phyloP scores from a whole-genome alignment of 2,888 invertebrate genomes.

The Pediacus dermestoides region DNA sequence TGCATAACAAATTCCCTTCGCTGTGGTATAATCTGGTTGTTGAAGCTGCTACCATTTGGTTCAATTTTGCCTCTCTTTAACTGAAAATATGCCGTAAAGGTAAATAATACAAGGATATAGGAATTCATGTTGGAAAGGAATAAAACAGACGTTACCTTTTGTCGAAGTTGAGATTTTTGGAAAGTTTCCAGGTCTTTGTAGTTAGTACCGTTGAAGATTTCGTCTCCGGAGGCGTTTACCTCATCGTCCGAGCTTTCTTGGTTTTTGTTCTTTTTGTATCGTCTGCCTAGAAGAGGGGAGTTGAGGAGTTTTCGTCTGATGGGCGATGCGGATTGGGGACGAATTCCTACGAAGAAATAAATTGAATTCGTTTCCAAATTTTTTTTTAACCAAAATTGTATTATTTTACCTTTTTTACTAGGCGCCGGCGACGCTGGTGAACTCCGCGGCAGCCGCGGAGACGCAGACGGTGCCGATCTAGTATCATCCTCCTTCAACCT shows the following conservation, averaged over 20 bases:
- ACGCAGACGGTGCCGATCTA: constrained; percentile 50
- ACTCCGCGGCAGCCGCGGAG: constrained; percentile 68
- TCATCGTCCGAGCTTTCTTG: constrained; percentile 79
- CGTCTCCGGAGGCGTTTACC: constrained; percentile 56
- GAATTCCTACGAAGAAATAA: constrained; percentile 49
- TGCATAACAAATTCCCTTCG: constrained; percentile 86
- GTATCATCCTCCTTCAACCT: constrained; percentile 56
- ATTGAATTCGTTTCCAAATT: constrained; percentile 5
- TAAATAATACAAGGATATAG: constrained; percentile 8
- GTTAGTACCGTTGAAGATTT: constrained; percentile 65
- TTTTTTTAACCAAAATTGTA: constrained; percentile 1
- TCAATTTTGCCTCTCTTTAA: constrained; percentile 68
- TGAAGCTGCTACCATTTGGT: constrained; percentile 50
- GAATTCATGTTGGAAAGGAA: constrained; percentile 5
- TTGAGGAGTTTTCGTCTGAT: constrained; percentile 76
- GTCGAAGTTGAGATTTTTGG: constrained; percentile 85
- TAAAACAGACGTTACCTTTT: constrained; percentile 63
- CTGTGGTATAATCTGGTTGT: constrained; percentile 51
- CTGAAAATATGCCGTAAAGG: constrained; percentile 50
- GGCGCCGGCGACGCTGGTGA: constrained; percentile 73
- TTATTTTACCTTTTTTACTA: constrained; percentile 62
- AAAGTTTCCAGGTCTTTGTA: constrained; percentile 86
- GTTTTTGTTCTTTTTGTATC: constrained; percentile 70
- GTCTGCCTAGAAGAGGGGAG: constrained; percentile 76
- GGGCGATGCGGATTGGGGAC: constrained; percentile 77